Percentiles rank a stretch among this genome's conserved stretches.
These are phyloP conservation scores for Platycheirus albimanus DNA, from an alignment of 2,888 invertebrate genomes.

Conservation along the genomic window DNA sequence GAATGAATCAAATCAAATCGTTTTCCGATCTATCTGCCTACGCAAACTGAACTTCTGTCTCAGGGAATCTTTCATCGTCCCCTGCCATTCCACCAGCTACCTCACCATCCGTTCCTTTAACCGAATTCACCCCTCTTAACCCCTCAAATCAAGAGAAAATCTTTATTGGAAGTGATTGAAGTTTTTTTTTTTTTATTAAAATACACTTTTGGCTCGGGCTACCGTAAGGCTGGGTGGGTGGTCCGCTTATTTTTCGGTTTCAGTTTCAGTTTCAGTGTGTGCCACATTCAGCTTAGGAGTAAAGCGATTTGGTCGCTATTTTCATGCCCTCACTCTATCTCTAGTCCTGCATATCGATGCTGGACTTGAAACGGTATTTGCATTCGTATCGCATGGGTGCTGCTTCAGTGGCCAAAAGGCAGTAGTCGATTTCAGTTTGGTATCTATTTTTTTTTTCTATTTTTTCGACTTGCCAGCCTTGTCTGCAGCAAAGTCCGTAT, in stretches of 20 bases:
- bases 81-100: not conserved
- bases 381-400: slow-evolving; percentile 60
- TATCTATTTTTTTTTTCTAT: slow-evolving; percentile 5
- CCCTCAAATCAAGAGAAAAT: slow-evolving; percentile 49
- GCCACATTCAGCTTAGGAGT: slow-evolving; percentile 54
- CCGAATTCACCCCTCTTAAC: not conserved
- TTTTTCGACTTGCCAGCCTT: slow-evolving; percentile 9
- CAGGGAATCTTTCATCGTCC: slow-evolving; percentile 5
- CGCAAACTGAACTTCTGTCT: slow-evolving; percentile 56
- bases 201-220: slow-evolving; percentile 61
- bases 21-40: slow-evolving; percentile 74
- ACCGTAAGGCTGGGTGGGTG: slow-evolving; percentile 24
- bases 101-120: no score
- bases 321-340: not conserved
- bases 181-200: slow-evolving; percentile 69
- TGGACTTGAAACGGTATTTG: slow-evolving; percentile 64
- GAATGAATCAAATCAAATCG: slow-evolving; percentile 74
- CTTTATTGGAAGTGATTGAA: slow-evolving; percentile 74
- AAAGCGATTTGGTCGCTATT: slow-evolving; percentile 44
- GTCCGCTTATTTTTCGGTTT: slow-evolving; percentile 61
- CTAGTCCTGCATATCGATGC: slow-evolving; percentile 13
- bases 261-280: slow-evolving; percentile 51
- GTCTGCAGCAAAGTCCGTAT: slow-evolving; percentile 8
- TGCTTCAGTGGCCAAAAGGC: slow-evolving; percentile 56
- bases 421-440: slow-evolving; percentile 18